Evolutionary conservation across 2,888 invertebrate genomes (phyloP).

Genomic region (Phymatocera aterrima): DNA sequence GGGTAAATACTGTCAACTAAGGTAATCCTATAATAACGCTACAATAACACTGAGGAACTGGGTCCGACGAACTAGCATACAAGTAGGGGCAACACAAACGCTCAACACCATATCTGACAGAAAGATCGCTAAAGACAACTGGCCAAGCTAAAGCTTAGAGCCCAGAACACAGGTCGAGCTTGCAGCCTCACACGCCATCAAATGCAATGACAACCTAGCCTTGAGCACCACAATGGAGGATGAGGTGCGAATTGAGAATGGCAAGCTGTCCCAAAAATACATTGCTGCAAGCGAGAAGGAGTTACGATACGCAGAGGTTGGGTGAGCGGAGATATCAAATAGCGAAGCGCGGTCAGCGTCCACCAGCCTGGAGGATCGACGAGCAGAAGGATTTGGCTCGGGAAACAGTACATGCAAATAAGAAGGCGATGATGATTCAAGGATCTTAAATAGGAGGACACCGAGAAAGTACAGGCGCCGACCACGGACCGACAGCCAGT

Average conservation of each 20-base stretch:
- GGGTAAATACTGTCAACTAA: too few relatives aligned
- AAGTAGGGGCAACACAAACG: too few relatives aligned
- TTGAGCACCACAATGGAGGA: not conserved
- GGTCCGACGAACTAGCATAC: too few relatives aligned
- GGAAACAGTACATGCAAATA: not conserved
- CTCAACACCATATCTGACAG: too few relatives aligned
- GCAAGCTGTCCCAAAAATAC: constrained; percentile 39
- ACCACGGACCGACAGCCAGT: not conserved
- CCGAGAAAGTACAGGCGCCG: not conserved
- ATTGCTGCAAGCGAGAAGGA: constrained; percentile 5
- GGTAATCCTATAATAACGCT: too few relatives aligned
- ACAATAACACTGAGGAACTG: too few relatives aligned
- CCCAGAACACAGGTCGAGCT: too few relatives aligned
- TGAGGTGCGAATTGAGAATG: not conserved
- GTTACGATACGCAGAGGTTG: constrained; percentile 6
- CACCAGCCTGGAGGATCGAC: not conserved
- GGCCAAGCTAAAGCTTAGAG: too few relatives aligned
- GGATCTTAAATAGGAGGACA: not conserved
- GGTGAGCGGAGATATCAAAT: not conserved
- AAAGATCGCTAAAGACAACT: too few relatives aligned
- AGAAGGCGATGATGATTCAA: not conserved
- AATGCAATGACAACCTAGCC: not conserved
- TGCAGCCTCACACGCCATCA: too few relatives aligned
- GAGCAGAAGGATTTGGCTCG: not conserved
- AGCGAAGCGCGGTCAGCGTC: not conserved